These are phyloP conservation scores for Parazoanthus swiftii DNA, from an alignment of 92 coral and sea anemone genomes.

Conservation along the genomic window DNA sequence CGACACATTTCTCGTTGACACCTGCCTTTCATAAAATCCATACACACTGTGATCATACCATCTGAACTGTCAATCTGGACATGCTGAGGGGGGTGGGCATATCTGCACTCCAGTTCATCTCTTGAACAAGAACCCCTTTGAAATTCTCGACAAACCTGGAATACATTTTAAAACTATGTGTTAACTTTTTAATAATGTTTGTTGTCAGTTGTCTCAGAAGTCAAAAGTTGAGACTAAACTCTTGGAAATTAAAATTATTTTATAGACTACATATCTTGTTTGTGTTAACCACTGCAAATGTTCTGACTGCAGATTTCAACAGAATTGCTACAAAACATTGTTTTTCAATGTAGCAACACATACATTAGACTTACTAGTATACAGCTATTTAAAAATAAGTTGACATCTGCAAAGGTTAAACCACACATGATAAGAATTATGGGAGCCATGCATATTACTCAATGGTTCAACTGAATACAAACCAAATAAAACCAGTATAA, in stretches of 20 bases:
- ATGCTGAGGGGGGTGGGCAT: constrained; percentile 92
- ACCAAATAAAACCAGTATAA: too few species aligned
- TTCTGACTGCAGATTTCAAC: too few species aligned
- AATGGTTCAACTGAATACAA: too few species aligned
- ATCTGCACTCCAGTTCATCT: constrained; percentile 82
- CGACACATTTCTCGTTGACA: constrained; percentile 97
- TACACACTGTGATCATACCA: constrained; percentile 95
- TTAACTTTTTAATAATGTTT: too few species aligned
- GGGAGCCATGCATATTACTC: too few species aligned
- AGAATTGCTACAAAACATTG: too few species aligned
- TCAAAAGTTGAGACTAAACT: neutral
- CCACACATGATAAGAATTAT: too few species aligned
- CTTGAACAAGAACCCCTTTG: constrained; percentile 90
- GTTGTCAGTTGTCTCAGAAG: neutral
- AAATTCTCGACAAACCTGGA: constrained; percentile 90
- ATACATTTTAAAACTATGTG: neutral
- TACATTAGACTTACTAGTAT: neutral
- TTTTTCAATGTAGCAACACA: neutral
- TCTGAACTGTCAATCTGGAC: constrained; percentile 80
- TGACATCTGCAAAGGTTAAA: too few species aligned
- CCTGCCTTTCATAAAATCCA: constrained; percentile 97
- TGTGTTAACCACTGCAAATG: too few species aligned
- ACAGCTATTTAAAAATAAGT: too few species aligned
- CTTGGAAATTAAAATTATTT: too few species aligned
- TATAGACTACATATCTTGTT: too few species aligned